Evolutionary conservation across 53 echinoderm and acorn worm species (phyloP).

Genomic region (Actinopyga echinites): DNA sequence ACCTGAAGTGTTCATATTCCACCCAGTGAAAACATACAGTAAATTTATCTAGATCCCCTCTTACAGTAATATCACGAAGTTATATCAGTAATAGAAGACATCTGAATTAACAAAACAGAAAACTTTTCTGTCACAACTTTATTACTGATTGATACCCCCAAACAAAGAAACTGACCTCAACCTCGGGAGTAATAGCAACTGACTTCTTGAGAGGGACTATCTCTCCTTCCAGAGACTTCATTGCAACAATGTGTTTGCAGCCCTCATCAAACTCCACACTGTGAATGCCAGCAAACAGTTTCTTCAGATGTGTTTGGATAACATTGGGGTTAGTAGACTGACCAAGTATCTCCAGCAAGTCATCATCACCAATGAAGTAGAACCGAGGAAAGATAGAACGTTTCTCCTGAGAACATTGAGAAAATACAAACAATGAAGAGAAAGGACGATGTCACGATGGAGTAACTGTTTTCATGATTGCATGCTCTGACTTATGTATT

Average conservation of each 20-base stretch:
- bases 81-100: not conserved
- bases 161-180: slow-evolving; percentile 68
- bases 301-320: slow-evolving; percentile 97
- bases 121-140: not conserved
- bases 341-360: slow-evolving; percentile 95
- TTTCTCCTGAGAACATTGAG: slow-evolving; percentile 66
- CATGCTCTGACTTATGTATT: no score
- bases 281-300: slow-evolving; percentile 98
- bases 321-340: slow-evolving; percentile 95
- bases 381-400: slow-evolving; percentile 92
- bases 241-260: slow-evolving; percentile 88
- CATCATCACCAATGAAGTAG: slow-evolving; percentile 99
- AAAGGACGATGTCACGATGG: no score
- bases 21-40: no score
- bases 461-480: no score
- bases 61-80: no score
- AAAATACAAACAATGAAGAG: no score
- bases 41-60: no score
- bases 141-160: not conserved
- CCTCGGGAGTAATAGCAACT: slow-evolving; percentile 86
- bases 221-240: slow-evolving; percentile 98
- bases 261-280: slow-evolving; percentile 96
- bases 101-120: not conserved
- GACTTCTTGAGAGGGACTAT: slow-evolving; percentile 84
- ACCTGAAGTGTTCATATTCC: no score